phyloP scores from a whole-genome alignment of 2,797 vertebrate species.

The Manis javanica region DNA sequence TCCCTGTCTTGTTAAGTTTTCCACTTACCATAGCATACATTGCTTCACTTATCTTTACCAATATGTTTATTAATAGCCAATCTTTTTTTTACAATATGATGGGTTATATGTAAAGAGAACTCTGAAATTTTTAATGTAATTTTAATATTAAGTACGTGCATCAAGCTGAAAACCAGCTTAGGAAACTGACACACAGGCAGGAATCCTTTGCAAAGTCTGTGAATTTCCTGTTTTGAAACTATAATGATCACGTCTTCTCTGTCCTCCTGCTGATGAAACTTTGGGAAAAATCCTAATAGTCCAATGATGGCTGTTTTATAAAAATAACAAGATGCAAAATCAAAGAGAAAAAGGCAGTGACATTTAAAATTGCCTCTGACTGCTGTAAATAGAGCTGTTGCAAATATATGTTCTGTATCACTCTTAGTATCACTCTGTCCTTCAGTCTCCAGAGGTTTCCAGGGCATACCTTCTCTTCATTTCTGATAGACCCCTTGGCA shows the following conservation, averaged over 20 bases:
- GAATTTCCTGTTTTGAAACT: too few relatives aligned
- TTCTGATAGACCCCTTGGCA: background rate
- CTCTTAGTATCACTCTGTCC: background rate
- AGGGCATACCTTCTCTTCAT: background rate
- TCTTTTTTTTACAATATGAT: too few relatives aligned
- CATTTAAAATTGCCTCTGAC: background rate
- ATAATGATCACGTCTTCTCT: background rate
- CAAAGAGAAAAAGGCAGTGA: constrained; percentile 1
- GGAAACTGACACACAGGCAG: too few relatives aligned
- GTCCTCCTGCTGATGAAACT: background rate
- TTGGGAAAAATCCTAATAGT: background rate
- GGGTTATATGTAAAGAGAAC: too few relatives aligned
- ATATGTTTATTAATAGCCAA: too few relatives aligned
- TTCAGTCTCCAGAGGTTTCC: background rate
- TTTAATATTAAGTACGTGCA: too few relatives aligned
- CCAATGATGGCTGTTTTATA: background rate
- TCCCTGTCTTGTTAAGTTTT: background rate
- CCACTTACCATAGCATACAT: too few relatives aligned
- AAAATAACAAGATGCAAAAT: background rate
- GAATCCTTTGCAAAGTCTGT: too few relatives aligned
- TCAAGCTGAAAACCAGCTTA: too few relatives aligned
- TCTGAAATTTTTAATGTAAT: too few relatives aligned
- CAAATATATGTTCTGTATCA: background rate
- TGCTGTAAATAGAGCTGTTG: background rate
- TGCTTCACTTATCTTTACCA: too few relatives aligned